Evolutionary conservation across 2,888 invertebrate genomes (phyloP).

Genomic region (Nephrocerus scutellatus): DNA sequence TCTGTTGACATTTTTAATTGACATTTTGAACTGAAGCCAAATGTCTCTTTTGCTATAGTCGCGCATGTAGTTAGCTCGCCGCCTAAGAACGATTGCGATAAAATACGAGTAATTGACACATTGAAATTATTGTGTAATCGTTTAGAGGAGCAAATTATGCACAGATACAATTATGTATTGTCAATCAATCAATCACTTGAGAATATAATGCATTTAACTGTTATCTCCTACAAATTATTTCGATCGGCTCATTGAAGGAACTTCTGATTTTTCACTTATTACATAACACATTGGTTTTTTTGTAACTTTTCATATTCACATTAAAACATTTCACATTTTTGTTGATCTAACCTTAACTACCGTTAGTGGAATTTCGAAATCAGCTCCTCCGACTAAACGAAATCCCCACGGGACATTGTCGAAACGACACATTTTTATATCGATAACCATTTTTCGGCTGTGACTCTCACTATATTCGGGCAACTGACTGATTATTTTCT

Average conservation of each 20-base stretch:
- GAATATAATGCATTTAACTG: slow-evolving; percentile 13
- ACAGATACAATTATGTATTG: slow-evolving; percentile 2
- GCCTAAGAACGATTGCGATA: slow-evolving; percentile 23
- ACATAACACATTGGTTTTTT: not conserved
- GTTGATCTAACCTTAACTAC: slow-evolving; percentile 67
- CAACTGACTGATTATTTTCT: slow-evolving; percentile 5
- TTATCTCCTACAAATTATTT: slow-evolving; percentile 2
- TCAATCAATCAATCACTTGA: slow-evolving; percentile 20
- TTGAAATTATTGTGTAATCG: not conserved
- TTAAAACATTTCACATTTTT: too few species aligned
- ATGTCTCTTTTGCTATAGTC: too few species aligned
- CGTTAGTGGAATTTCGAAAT: slow-evolving; percentile 65
- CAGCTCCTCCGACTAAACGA: slow-evolving; percentile 65
- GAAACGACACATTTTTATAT: slow-evolving; percentile 57
- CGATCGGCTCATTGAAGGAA: not conserved
- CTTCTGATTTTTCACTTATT: not conserved
- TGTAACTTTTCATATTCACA: not conserved
- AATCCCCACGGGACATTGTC: slow-evolving; percentile 70
- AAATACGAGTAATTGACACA: slow-evolving; percentile 24
- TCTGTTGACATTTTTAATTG: too few species aligned
- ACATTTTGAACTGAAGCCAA: too few species aligned
- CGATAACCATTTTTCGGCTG: slow-evolving; percentile 57
- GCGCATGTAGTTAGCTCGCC: too few species aligned
- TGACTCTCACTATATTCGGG: not conserved
- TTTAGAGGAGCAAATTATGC: not conserved